Conservation (phyloP, 2,113 vertebrate species). For the Odontesthes bonariensis region DNA sequence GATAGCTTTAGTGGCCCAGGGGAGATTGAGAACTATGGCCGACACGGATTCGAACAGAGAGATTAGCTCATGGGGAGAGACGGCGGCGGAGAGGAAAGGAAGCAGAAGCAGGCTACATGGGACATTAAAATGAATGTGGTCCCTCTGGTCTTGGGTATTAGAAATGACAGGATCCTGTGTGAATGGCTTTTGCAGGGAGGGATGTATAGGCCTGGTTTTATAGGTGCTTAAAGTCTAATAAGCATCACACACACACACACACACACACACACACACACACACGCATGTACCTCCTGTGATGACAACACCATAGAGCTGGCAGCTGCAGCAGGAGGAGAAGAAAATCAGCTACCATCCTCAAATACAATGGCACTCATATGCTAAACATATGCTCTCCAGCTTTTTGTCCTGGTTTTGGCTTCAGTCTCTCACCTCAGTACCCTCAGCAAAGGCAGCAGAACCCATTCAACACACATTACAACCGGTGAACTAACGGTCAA, state of each 20-base stretch:
- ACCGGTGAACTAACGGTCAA: constrained; percentile 32
- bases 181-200: constrained; percentile 62
- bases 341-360: constrained; percentile 46
- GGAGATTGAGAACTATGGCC: constrained; percentile 74
- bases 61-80: constrained; percentile 72
- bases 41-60: constrained; percentile 82
- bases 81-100: constrained; percentile 37
- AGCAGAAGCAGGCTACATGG: constrained; percentile 49
- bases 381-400: constrained; percentile 52
- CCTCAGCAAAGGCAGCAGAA: constrained; percentile 24
- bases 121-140: constrained; percentile 79
- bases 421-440: constrained; percentile 15
- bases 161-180: constrained; percentile 66
- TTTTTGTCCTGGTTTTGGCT: constrained; percentile 33
- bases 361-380: constrained; percentile 78
- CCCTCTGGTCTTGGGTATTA: constrained; percentile 70
- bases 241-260: constrained; percentile 54
- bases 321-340: constrained; percentile 62
- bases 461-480: constrained; percentile 9
- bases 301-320: constrained; percentile 53
- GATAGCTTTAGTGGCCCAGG: constrained; percentile 71
- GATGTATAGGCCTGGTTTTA: constrained; percentile 74
- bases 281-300: constrained; percentile 38
- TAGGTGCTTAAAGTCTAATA: constrained; percentile 83
- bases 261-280: constrained; percentile 13